Base-by-base conservation (phyloP, 2,888 invertebrate species). In the Proisotoma minuta region DNA sequence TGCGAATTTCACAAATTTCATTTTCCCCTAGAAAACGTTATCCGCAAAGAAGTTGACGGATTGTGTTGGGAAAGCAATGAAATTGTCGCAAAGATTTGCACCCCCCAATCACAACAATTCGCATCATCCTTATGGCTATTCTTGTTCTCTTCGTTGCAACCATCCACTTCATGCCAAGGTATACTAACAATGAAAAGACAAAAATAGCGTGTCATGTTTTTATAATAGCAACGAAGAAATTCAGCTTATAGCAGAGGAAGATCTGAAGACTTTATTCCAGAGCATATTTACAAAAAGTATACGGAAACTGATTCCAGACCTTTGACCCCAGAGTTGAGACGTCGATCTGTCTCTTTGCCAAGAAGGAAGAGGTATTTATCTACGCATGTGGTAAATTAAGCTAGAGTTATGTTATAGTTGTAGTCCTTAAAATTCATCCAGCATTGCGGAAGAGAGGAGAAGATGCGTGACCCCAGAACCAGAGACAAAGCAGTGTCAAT, bases 231-330 rank as follows among this genome's bases (percentile, higher is more conserved):
- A 65, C 62, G 58, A 40, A 49, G 50, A 3, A 62, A 60, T 23
- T 65, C 68, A 27, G 50, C 53, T n/a, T n/a, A n/a, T 15, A 59
- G 48, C 24, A 59, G 68, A 1, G 54, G 63, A 28, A 67, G 59
- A 57, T 43, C 62, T 1, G 82, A 83, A 63, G 87, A 86, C 71
- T 84, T 84, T 72, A 86, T 88, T 70, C 87, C 87, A 0, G 88
- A 88, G 74, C 87, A 87, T 76, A 81, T 88, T 75, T 88, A 87
- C 76, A 81, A 87, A 74, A 82, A 87, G 67, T 91, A 90, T 75
- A 87, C 90, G 0, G 89, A 90, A 73, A 91, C 89, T 0, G 91
- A 91, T 76, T 91, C 91, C 0, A 81, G 91, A 24, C 89, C 91
- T 0, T 78, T 87, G 68, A 89, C 90, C 0, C 91, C 91, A 0